These are phyloP conservation scores for Calliphora vicina DNA, from an alignment of 1,140 invertebrate genomes.

Conservation along the genomic window DNA sequence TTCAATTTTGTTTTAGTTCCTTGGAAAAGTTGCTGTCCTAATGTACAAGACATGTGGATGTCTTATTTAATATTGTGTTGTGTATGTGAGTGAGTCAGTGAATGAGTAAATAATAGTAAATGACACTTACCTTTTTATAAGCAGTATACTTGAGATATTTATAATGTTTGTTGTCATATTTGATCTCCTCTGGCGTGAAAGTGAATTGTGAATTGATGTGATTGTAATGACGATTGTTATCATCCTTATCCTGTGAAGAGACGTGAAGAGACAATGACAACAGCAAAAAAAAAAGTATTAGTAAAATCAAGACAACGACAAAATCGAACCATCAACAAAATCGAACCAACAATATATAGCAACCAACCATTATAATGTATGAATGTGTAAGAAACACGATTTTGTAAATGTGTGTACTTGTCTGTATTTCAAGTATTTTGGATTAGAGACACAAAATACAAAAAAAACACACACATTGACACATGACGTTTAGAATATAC, in stretches of 20 bases:
- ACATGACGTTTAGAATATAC: no score
- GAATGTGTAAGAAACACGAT: background rate
- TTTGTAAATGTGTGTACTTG: background rate
- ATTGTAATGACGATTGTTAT: constrained; percentile 61
- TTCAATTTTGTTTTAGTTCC: no score
- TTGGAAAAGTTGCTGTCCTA: no score
- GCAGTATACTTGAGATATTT: constrained; percentile 82
- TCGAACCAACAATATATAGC: no score
- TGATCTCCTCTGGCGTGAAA: constrained; percentile 79
- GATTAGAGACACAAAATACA: background rate
- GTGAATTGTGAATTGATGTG: constrained; percentile 68
- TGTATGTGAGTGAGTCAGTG: no score
- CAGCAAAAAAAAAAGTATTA: background rate
- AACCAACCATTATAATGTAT: background rate
- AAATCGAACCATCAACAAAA: background rate
- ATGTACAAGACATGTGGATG: no score
- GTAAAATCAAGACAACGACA: background rate
- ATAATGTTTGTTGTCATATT: constrained; percentile 82
- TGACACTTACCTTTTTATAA: constrained; percentile 67
- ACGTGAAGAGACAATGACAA: background rate
- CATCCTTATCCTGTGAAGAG: constrained; percentile 56
- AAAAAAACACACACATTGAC: no score
- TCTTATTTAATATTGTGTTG: no score
- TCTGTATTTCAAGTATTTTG: background rate
- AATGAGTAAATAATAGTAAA: background rate